Base-by-base conservation (phyloP, 2,888 invertebrate genomes). In the Drosophila ustulata region DNA sequence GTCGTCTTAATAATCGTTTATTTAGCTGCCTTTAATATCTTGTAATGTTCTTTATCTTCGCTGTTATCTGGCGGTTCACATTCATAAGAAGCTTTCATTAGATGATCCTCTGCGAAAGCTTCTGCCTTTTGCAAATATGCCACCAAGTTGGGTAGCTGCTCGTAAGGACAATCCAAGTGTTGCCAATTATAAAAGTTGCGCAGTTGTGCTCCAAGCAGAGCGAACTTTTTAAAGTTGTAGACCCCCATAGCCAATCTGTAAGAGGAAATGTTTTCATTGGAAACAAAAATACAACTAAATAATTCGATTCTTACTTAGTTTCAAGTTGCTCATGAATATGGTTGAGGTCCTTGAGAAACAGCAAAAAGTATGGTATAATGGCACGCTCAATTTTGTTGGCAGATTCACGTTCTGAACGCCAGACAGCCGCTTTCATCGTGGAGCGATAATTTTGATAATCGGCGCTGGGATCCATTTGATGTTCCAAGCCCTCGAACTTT, bases 181-280 rank as follows among this genome's bases (percentile, higher is more conserved):
- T 97, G 97, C 96, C 96, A 95, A 68, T 95, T 94, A 91, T 96
- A 95, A 90, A 97, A 96, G 89, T 96, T 96, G 39, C 95, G 95
- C 88, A 98, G 96, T 93, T 97, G 97, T 82, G 97, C 96, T 52
- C 98, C 97, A 67, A 98, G 93, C 90, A 97, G 95, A 94, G 96
- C 95, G 91, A 97, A 98, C 93, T 98, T 98, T 93, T 97, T 96
- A 91, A 98, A 97, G 93, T 98, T 98, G 73, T 98, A 95, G 90
- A 97, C 96, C 37, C 96, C 96, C 91, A 96, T 96, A 57, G 95
- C 95, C 77, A 96, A 93, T 88, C 96, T 96, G 90, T 72, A 61
- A 61, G 61, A 70, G 56, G 62, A 66, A 61, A 9, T 2, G 11
- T 0, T 1, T 41, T 23, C 30, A 30, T 30, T 30, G 1, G 6